Evolutionary conservation across 1,140 invertebrate genomes (phyloP), one percentile per base, ranked within the genome.

Genomic region (Olivierus martensii): DNA sequence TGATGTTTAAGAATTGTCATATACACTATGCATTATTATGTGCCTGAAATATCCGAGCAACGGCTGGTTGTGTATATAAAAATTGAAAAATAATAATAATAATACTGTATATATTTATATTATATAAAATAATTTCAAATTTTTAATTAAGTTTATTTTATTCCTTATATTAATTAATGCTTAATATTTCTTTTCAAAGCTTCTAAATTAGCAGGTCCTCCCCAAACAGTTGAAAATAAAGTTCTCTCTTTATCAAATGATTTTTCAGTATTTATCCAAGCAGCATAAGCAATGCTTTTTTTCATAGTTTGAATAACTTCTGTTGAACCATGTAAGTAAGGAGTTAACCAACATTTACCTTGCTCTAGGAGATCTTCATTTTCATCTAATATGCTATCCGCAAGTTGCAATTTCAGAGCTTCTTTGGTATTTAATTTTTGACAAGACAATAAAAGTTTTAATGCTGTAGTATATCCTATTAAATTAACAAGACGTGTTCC

Each of bases 361-460:
- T 68, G 56, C n/a, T 59, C 47, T 12, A 66, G n/a, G 7, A 55
- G 47, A 37, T 65, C 55, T 17, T 53, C 43, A 18, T 48, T 49
- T 14, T 57, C 54, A n/a, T 46, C 19, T 6, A 71, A 53, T 0
- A 66, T 55, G 12, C 58, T 56, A 53, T 73, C 65, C 2, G 64
- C 64, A 28, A 71, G 53, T 5, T 74, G 73, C 2, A 72, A 51
- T 18, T 60, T 45, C 4, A 68, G 7, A 17, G 73, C 73, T 49
- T 73, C 66, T 4, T 64, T 41, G 4, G 66, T 58, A 17, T 58
- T 47, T 7, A 78, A 34, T 14, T 69, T 63, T 46, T 62, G 62
- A 9, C 65, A 67, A 2, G 72, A 71, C 28, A 66, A 44, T 2
- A 78, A 57, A 9, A 77, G 45, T 15, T 74, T 65, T 43, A 78